Evolutionary conservation across 2,888 invertebrate genomes (phyloP).

Genomic region (Adelognathus sp.): DNA sequence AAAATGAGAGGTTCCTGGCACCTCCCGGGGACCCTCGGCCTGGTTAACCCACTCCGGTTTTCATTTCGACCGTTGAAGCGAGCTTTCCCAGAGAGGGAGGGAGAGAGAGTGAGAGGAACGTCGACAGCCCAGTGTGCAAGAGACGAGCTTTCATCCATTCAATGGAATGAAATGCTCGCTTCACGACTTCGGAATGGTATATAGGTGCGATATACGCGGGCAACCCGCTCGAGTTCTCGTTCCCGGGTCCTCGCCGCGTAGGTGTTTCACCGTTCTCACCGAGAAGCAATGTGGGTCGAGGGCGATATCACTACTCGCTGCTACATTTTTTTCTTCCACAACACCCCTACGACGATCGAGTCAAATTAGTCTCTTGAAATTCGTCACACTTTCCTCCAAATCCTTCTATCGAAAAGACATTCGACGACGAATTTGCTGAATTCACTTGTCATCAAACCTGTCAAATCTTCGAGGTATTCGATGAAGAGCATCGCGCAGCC

Average conservation of each 20-base stretch:
- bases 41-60: slow-evolving; percentile 60
- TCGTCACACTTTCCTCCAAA: background rate
- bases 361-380: slow-evolving; percentile 25
- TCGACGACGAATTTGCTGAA: background rate
- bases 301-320: slow-evolving; percentile 11
- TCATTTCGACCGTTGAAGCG: slow-evolving; percentile 58
- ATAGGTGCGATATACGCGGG: slow-evolving; percentile 40
- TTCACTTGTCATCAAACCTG: slow-evolving; percentile 23
- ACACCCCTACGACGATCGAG: background rate
- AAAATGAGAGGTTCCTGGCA: background rate
- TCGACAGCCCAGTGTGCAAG: slow-evolving; percentile 3
- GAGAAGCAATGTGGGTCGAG: slow-evolving; percentile 39
- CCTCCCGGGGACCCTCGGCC: slow-evolving; percentile 33
- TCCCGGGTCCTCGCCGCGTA: slow-evolving; percentile 28
- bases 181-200: slow-evolving; percentile 55
- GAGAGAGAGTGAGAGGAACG: too few species aligned
- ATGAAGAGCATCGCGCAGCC: background rate
- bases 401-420: background rate
- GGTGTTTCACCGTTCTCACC: slow-evolving; percentile 37
- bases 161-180: slow-evolving; percentile 55
- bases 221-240: slow-evolving; percentile 46
- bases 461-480: background rate
- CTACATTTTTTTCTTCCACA: background rate
- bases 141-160: slow-evolving; percentile 58
- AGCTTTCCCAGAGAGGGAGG: slow-evolving; percentile 26